Conservation (phyloP, 1,140 invertebrate genomes). For the Bicyclus anynana region DNA sequence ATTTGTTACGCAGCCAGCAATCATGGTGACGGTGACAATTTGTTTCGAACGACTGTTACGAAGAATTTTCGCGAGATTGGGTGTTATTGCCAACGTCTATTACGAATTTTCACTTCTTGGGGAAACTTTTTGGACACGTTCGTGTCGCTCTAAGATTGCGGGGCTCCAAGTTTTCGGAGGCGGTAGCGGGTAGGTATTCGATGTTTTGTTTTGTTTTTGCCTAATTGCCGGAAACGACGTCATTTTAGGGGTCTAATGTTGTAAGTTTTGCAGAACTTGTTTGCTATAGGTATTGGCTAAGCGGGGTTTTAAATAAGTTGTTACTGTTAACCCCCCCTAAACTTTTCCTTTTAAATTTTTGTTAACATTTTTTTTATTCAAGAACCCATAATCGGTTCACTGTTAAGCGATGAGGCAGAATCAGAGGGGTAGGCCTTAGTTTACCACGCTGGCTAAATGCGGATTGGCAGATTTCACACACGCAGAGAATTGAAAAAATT, state of each 20-base stretch:
- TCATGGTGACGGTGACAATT: constrained; percentile 47
- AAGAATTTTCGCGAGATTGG: constrained; percentile 34
- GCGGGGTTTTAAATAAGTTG: background rate
- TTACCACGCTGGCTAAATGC: too few species aligned
- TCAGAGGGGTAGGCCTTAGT: too few species aligned
- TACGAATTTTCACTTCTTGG: constrained; percentile 39
- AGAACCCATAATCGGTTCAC: too few species aligned
- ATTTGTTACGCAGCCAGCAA: background rate
- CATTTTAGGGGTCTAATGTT: background rate
- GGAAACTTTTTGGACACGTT: constrained; percentile 16
- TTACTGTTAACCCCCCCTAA: background rate
- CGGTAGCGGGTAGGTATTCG: background rate
- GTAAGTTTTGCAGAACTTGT: background rate
- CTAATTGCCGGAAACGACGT: constrained; percentile 1
- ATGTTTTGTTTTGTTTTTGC: constrained; percentile 10
- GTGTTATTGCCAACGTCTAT: constrained; percentile 52
- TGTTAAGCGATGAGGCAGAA: too few species aligned
- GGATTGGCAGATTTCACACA: too few species aligned
- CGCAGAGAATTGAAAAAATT: too few species aligned
- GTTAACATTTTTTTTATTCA: too few species aligned
- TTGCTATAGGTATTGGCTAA: background rate
- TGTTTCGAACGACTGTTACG: constrained; percentile 52
- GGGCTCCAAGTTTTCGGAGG: constrained; percentile 13
- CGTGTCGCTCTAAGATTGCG: constrained; percentile 4
- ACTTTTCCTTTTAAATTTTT: too few species aligned